These are phyloP conservation scores for Garra rufa DNA, from an alignment of 2,113 vertebrate species.

Conservation along the genomic window DNA sequence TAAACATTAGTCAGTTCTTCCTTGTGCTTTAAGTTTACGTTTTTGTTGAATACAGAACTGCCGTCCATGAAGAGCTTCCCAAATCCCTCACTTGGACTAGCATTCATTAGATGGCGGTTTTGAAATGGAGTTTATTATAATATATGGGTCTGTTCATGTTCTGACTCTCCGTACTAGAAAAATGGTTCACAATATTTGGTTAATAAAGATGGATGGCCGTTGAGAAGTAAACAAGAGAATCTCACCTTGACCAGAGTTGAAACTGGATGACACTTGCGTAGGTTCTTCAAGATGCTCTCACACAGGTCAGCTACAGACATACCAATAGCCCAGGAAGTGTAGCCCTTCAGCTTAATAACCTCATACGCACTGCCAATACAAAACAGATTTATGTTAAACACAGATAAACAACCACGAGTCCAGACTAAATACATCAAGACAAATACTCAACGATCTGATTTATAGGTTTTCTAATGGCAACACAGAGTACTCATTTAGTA, in stretches of 20 bases:
- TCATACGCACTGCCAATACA: slow-evolving; percentile 87
- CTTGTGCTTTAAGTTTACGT: not conserved
- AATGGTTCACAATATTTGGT: not conserved
- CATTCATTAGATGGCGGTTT: not conserved
- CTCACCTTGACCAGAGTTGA: slow-evolving; percentile 95
- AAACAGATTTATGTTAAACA: not conserved
- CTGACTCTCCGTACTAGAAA: not conserved
- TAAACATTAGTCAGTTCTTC: not conserved
- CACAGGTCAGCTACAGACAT: slow-evolving; percentile 95
- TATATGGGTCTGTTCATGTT: not conserved
- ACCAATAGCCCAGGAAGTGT: slow-evolving; percentile 98
- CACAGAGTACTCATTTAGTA: not conserved
- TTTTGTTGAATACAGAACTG: not conserved
- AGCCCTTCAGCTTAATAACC: slow-evolving; percentile 98
- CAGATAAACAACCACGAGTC: not conserved
- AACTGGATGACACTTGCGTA: slow-evolving; percentile 92
- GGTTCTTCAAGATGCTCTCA: slow-evolving; percentile 91
- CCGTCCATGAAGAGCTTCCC: not conserved
- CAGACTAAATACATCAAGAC: slow-evolving; percentile 15
- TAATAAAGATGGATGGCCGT: not conserved
- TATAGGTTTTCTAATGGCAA: not conserved
- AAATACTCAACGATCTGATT: not conserved
- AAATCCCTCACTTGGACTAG: not conserved
- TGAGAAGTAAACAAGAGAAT: not conserved
- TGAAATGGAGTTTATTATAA: not conserved